Percentiles rank a stretch among this genome's conserved stretches.
These are phyloP conservation scores for Scytalopus superciliaris DNA, from an alignment of 2,113 vertebrate genomes.

Conservation along the genomic window DNA sequence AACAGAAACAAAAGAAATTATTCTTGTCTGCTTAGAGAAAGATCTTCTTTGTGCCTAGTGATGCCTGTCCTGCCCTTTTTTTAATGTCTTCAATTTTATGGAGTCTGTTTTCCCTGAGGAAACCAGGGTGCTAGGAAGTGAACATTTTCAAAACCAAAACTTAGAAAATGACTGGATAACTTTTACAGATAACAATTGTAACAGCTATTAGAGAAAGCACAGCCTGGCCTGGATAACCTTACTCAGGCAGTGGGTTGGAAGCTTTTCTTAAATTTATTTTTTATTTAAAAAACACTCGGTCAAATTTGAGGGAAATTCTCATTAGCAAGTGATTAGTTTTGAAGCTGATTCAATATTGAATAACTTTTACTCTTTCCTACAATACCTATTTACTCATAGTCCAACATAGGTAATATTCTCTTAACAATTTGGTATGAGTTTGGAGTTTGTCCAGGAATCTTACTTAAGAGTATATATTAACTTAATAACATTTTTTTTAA, in stretches of 20 bases:
- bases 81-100: background rate
- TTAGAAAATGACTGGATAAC: background rate
- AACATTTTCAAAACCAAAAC: background rate
- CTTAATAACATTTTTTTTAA: background rate
- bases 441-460: background rate
- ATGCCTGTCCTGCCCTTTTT: background rate
- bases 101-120: background rate
- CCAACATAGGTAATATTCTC: background rate
- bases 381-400: background rate
- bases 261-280: background rate
- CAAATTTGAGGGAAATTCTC: background rate
- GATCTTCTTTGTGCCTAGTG: background rate
- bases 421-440: background rate
- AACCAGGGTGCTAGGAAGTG: background rate
- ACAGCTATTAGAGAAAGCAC: background rate
- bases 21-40: background rate
- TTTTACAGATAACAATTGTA: background rate
- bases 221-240: background rate
- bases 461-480: background rate
- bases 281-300: background rate
- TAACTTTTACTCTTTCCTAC: background rate
- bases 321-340: background rate
- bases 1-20: background rate
- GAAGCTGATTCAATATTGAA: background rate
- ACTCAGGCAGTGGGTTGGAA: background rate